Conservation (phyloP, 2,113 vertebrate species). For the Steatornis caripensis region DNA sequence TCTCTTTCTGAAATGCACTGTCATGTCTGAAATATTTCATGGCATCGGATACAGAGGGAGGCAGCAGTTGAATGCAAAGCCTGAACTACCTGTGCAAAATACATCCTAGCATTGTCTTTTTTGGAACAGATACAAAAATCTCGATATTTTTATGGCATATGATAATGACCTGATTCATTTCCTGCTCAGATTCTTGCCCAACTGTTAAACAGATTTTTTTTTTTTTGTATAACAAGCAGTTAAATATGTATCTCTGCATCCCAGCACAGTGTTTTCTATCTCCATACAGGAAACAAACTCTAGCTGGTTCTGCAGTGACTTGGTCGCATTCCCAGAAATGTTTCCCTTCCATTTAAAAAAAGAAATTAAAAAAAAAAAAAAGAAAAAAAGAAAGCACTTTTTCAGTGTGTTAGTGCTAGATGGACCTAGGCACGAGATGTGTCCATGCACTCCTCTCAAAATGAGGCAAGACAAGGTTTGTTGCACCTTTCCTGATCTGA, state of each 20-base stretch:
- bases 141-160: background rate
- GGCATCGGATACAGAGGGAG: background rate
- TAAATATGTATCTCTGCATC: slow-evolving; percentile 13
- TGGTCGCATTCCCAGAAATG: background rate
- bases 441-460: background rate
- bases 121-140: background rate
- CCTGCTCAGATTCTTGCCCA: slow-evolving; percentile 6
- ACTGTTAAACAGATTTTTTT: background rate
- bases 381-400: background rate
- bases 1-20: background rate
- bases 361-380: too few relatives aligned
- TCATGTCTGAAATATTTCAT: background rate
- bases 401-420: background rate
- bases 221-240: background rate
- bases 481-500: background rate
- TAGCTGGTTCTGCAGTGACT: background rate
- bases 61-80: background rate
- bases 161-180: slow-evolving; percentile 51
- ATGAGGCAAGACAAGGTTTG: background rate
- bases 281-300: background rate
- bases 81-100: background rate
- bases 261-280: background rate
- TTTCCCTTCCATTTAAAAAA: background rate
- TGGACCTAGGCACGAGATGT: rapidly evolving
- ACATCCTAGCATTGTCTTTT: background rate